These are phyloP conservation scores for Epirrita christyi DNA, from an alignment of 2,888 invertebrate species.

Conservation along the genomic window DNA sequence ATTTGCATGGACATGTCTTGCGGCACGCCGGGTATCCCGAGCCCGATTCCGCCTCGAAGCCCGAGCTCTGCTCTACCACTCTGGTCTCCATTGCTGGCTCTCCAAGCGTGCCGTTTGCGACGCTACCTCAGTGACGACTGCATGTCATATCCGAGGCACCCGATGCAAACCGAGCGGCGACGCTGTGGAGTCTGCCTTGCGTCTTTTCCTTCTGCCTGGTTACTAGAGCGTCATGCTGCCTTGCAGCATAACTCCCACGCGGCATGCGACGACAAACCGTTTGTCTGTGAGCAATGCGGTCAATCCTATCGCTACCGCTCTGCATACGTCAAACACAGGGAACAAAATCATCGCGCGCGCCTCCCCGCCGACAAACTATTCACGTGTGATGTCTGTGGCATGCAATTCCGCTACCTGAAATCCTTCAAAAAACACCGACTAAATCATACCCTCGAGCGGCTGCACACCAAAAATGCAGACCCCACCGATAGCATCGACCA, in stretches of 20 bases:
- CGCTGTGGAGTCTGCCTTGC: constrained; percentile 94
- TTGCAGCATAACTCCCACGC: constrained; percentile 90
- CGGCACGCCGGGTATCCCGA: constrained; percentile 59
- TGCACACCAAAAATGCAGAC: constrained; percentile 88
- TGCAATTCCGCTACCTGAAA: constrained; percentile 95
- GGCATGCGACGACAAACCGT: constrained; percentile 92
- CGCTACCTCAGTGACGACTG: constrained; percentile 81
- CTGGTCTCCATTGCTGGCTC: constrained; percentile 77
- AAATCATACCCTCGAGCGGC: constrained; percentile 93
- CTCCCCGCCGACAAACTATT: constrained; percentile 95
- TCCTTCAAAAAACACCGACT: constrained; percentile 95
- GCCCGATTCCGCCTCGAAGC: constrained; percentile 66
- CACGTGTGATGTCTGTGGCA: constrained; percentile 96
- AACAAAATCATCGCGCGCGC: constrained; percentile 94
- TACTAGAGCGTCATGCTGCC: constrained; percentile 93
- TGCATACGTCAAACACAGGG: constrained; percentile 89
- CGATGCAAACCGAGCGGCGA: constrained; percentile 74
- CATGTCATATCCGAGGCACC: constrained; percentile 73
- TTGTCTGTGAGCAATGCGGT: constrained; percentile 96
- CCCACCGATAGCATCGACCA: constrained; percentile 85
- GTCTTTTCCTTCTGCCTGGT: constrained; percentile 94
- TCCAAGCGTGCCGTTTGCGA: constrained; percentile 77
- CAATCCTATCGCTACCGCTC: constrained; percentile 95
- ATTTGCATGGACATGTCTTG: constrained; percentile 78
- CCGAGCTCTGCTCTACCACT: constrained; percentile 62